Conservation (phyloP, 2,797 vertebrate species). For the Oreochromis mossambicus region DNA sequence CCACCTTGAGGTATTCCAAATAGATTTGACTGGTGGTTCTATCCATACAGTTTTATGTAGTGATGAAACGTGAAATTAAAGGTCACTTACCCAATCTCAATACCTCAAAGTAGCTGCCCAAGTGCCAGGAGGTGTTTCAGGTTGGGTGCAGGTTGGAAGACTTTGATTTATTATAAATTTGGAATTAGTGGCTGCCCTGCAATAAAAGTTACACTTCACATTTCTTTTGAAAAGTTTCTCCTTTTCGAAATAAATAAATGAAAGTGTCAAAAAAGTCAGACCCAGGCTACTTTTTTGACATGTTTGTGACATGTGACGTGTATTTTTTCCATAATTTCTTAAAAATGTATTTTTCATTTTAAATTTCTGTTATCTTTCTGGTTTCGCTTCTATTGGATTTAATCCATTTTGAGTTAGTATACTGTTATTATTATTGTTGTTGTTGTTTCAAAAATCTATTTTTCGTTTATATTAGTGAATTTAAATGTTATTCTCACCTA, state of each 20-base stretch:
- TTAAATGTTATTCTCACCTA: background rate
- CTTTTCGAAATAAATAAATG: background rate
- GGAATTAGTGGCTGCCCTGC: background rate
- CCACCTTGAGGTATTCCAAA: background rate
- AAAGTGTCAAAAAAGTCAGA: background rate
- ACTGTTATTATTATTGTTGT: background rate
- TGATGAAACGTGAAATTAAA: background rate
- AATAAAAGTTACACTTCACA: background rate
- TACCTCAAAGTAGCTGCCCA: background rate
- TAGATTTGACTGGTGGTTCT: background rate
- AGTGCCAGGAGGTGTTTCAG: background rate
- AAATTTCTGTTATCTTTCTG: background rate
- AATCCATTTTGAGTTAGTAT: background rate
- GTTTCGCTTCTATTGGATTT: background rate
- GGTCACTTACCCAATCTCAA: background rate
- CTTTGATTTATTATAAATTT: background rate
- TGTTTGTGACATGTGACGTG: background rate
- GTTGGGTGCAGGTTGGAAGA: background rate
- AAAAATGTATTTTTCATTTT: background rate
- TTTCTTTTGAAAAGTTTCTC: background rate
- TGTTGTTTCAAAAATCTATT: background rate
- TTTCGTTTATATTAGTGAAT: background rate
- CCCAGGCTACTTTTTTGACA: background rate
- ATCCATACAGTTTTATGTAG: background rate
- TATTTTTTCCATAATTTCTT: background rate